Evolutionary conservation across 1,140 invertebrate species (phyloP), one percentile per base, ranked within the genome.

Genomic region (Samia ricini): DNA sequence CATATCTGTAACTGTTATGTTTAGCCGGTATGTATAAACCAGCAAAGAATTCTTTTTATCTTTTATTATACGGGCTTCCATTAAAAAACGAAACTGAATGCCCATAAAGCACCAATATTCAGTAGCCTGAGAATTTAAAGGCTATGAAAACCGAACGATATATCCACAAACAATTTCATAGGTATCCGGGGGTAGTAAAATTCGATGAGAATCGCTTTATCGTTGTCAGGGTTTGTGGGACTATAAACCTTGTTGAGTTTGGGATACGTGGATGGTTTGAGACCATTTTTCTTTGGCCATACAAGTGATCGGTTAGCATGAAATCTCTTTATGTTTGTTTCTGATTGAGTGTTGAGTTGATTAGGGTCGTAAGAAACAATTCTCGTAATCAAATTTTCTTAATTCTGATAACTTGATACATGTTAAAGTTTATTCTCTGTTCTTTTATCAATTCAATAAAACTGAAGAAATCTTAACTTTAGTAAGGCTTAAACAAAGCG

Each of bases 61-160:
- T 42, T 42, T 15, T 15, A 42, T n/a, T 15, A 42, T 42, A 42
- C 12, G 33, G n/a, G 33, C 15, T 42, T 42, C 33, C 33, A 42
- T 42, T 42, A 42, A 42, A n/a, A 42, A 42, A 42, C 33, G 33
- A 42, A 42, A 42, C n/a, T 42, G 33, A 42, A 42, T 42, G n/a
- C 33, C 8, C 33, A 42, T 42, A 15, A 42, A 42, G 7, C 33
- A 3, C n/a, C 33, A 42, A 42, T 42, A 42, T 42, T 42, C 33
- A 15, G 33, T 42, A 15, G 33, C 33, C 33, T 42, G 12, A 10
- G 33, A 42, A 15, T 42, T 42, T 42, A 42, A 42, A 15, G 33
- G 3, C 8, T 42, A 42, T 42, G 8, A 42, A 42, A 42, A 15
- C 10, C 33, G 33, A 15, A 42, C 33, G 33, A 42, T 42, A 42